phyloP scores from a whole-genome alignment of 2,888 invertebrate genomes.

The Ochropacha duplaris region DNA sequence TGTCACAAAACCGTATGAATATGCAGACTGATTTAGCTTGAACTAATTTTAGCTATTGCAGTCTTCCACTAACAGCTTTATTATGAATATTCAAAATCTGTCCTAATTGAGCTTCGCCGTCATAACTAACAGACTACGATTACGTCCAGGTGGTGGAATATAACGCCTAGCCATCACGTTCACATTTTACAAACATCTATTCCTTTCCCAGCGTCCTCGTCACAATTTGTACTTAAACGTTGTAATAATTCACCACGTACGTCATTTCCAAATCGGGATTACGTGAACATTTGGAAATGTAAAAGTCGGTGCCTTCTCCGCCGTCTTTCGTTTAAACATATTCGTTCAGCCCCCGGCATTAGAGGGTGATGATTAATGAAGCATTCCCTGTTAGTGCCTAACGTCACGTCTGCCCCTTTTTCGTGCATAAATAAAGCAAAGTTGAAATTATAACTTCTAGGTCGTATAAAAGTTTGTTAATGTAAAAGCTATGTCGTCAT shows the following conservation, averaged over 20 bases:
- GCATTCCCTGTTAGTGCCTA: slow-evolving; percentile 48
- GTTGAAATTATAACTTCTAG: slow-evolving; percentile 51
- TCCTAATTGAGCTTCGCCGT: background rate
- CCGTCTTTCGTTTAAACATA: slow-evolving; percentile 65
- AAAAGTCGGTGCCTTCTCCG: slow-evolving; percentile 63
- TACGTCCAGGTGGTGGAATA: background rate
- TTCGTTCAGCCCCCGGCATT: slow-evolving; percentile 68
- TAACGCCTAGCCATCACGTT: background rate
- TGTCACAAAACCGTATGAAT: background rate
- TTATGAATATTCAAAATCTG: background rate
- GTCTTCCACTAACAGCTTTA: background rate
- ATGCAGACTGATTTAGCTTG: background rate
- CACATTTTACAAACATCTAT: background rate
- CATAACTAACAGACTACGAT: background rate
- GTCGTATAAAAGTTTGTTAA: slow-evolving; percentile 10
- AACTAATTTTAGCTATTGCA: background rate
- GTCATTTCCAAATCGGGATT: slow-evolving; percentile 44
- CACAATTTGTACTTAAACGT: slow-evolving; percentile 1
- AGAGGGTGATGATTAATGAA: slow-evolving; percentile 77
- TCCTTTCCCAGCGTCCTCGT: background rate
- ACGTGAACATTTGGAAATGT: slow-evolving; percentile 45
- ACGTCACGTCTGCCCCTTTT: slow-evolving; percentile 50
- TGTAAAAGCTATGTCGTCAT: slow-evolving; percentile 1
- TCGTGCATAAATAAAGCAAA: slow-evolving; percentile 64
- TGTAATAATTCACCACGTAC: slow-evolving; percentile 3